phyloP scores from a whole-genome alignment of 2,888 invertebrate species.

The Didymodactylos carnosus region DNA sequence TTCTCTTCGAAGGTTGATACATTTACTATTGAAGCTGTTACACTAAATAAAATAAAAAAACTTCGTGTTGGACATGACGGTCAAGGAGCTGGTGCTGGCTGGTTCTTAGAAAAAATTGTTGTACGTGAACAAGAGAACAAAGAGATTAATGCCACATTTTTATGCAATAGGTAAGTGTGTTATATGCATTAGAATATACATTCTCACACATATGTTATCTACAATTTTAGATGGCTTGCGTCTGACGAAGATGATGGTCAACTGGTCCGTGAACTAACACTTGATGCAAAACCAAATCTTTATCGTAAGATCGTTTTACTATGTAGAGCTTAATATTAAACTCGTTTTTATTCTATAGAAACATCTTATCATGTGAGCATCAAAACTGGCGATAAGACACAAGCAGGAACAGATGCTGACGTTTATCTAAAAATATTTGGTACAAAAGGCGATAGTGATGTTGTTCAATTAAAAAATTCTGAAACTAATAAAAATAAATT shows the following conservation, averaged over 20 bases:
- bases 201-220: too few relatives aligned
- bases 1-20: conserved; percentile 27
- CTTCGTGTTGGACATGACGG: conserved; percentile 34
- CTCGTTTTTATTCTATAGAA: too few relatives aligned
- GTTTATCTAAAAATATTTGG: conserved; percentile 14
- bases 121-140: conserved; percentile 22
- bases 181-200: too few relatives aligned
- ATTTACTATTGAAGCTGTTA: conserved; percentile 32
- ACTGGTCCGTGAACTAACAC: conserved; percentile 22
- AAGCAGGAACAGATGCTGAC: conserved; percentile 23
- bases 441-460: conserved; percentile 5
- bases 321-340: too few relatives aligned
- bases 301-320: too few relatives aligned
- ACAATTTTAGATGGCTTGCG: conserved; percentile 29
- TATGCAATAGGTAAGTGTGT: too few relatives aligned
- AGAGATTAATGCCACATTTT: conserved; percentile 22
- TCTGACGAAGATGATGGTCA: conserved; percentile 30
- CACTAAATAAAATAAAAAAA: conserved; percentile 27
- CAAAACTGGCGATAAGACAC: conserved; percentile 25
- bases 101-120: conserved; percentile 33
- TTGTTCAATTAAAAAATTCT: conserved; percentile 21
- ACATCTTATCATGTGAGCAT: conserved; percentile 25
- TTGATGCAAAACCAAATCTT: background rate
- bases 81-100: conserved; percentile 27
- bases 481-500: conserved; percentile 29